Conservation (phyloP, 2,113 vertebrate species). For the Macrotis lagotis region DNA sequence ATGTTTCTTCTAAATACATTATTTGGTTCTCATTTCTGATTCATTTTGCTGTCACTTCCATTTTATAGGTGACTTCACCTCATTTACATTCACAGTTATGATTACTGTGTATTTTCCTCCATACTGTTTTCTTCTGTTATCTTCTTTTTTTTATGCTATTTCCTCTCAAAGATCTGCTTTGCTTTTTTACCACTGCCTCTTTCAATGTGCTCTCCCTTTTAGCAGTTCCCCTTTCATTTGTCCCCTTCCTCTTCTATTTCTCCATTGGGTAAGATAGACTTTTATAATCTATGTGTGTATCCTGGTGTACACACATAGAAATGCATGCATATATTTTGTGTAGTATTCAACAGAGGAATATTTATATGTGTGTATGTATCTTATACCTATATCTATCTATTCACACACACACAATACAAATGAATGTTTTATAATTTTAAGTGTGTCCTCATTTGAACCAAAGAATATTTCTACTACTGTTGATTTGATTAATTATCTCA, state of each 20-base stretch:
- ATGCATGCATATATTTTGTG: too few relatives aligned
- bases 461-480: not conserved
- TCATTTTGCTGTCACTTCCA: too few relatives aligned
- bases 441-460: not conserved
- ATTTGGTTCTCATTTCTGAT: too few relatives aligned
- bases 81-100: not conserved
- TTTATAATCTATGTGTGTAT: not conserved
- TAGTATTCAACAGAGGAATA: too few relatives aligned
- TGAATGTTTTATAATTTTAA: not conserved
- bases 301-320: too few relatives aligned
- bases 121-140: not conserved
- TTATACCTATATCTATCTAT: too few relatives aligned
- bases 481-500: not conserved
- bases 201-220: too few relatives aligned
- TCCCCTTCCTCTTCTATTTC: not conserved
- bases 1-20: too few relatives aligned
- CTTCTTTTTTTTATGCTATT: not conserved
- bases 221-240: not conserved
- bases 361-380: too few relatives aligned
- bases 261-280: not conserved
- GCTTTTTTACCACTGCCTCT: too few relatives aligned
- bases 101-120: not conserved
- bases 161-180: not conserved
- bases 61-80: too few relatives aligned
- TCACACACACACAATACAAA: too few relatives aligned